Conservation (phyloP, 2,113 vertebrate genomes). For the Serinus canaria region DNA sequence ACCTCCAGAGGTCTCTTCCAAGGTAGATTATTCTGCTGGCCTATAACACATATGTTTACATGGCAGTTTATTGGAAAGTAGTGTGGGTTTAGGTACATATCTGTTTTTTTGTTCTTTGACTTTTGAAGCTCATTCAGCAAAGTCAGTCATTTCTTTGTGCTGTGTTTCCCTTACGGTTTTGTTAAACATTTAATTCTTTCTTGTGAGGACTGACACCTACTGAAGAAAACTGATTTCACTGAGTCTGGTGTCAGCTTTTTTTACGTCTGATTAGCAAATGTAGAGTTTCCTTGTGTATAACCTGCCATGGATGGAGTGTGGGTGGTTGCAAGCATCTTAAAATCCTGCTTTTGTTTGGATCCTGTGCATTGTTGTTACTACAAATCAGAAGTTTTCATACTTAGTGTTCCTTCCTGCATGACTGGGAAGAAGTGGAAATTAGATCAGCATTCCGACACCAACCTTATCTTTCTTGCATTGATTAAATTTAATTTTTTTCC, state of each 20-base stretch:
- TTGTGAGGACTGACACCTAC: neutral
- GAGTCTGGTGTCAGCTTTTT: neutral
- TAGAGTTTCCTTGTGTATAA: neutral
- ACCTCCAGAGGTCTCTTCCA: neutral
- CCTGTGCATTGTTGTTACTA: neutral
- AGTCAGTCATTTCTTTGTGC: neutral
- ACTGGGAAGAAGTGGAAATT: neutral
- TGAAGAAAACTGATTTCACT: neutral
- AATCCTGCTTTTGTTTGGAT: neutral
- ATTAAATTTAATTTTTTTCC: neutral
- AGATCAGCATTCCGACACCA: neutral
- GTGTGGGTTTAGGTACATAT: neutral
- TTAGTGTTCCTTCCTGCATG: neutral
- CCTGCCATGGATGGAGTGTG: neutral
- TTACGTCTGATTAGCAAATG: neutral
- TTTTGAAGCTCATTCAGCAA: neutral
- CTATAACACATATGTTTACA: accelerated
- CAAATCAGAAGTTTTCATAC: neutral
- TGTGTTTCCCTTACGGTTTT: neutral
- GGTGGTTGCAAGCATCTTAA: neutral
- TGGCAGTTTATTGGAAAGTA: neutral
- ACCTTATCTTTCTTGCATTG: neutral
- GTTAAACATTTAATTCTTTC: neutral
- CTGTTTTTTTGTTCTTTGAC: neutral
- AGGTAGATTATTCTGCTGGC: neutral